Evolutionary conservation across 2,113 vertebrate genomes (phyloP).

Genomic region (Chaenocephalus aceratus): DNA sequence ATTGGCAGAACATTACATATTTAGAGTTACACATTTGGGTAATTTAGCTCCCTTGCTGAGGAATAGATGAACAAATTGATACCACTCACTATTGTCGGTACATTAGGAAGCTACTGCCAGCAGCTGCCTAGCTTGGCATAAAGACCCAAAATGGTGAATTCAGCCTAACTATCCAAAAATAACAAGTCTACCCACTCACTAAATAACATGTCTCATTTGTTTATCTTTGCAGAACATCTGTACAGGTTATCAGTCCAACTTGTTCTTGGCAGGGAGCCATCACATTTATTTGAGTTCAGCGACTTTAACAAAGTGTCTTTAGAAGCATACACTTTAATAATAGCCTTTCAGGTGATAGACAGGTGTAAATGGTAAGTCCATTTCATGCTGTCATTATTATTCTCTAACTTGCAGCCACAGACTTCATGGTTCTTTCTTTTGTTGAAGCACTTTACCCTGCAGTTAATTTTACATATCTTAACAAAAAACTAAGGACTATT

Average conservation of each 20-base stretch:
- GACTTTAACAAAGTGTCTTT: background rate
- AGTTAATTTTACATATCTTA: background rate
- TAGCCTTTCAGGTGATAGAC: background rate
- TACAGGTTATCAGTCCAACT: background rate
- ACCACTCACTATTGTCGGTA: background rate
- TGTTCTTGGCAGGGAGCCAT: background rate
- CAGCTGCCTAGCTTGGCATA: background rate
- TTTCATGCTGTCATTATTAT: constrained; percentile 1
- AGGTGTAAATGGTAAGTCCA: background rate
- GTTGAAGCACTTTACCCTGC: background rate
- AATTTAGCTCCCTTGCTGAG: background rate
- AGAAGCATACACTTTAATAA: background rate
- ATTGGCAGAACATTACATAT: too few relatives aligned
- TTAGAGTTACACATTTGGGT: background rate
- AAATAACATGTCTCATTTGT: background rate
- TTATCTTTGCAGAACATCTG: background rate
- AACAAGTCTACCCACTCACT: background rate
- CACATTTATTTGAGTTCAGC: background rate
- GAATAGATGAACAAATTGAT: background rate
- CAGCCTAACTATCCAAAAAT: background rate
- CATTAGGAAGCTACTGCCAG: background rate
- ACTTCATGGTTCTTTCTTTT: constrained; percentile 1
- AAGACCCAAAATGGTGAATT: background rate
- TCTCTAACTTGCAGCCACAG: background rate
- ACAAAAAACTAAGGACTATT: background rate